Percentiles rank a stretch among this genome's conserved stretches.
Evolutionary conservation across 2,888 invertebrate species (phyloP).

Genomic region (Drymonia ruficornis): DNA sequence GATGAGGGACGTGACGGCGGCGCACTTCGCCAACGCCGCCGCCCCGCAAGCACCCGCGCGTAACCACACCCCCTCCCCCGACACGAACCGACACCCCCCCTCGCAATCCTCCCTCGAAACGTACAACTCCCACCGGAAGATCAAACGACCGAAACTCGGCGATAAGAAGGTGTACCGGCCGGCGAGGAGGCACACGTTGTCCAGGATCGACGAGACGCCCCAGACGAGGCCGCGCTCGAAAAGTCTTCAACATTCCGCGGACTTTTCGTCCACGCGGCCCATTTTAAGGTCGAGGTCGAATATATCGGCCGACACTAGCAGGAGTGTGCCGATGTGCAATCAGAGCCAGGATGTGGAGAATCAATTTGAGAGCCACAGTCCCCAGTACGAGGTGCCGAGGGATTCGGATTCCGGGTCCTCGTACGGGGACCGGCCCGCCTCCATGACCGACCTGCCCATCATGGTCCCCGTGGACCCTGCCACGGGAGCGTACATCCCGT

Average conservation of each 20-base stretch:
- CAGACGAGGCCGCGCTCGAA: slow-evolving; percentile 55
- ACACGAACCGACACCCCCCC: slow-evolving; percentile 34
- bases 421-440: slow-evolving; percentile 60
- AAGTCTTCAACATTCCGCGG: slow-evolving; percentile 67
- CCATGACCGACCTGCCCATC: slow-evolving; percentile 73
- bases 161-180: slow-evolving; percentile 73
- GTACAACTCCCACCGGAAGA: slow-evolving; percentile 75
- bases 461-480: slow-evolving; percentile 68
- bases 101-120: slow-evolving; percentile 60
- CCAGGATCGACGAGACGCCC: slow-evolving; percentile 75
- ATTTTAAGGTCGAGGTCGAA: slow-evolving; percentile 71
- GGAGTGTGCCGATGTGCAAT: slow-evolving; percentile 77
- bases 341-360: slow-evolving; percentile 66
- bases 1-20: slow-evolving; percentile 81
- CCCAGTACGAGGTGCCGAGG: slow-evolving; percentile 74
- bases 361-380: slow-evolving; percentile 62
- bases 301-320: slow-evolving; percentile 75
- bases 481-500: slow-evolving; percentile 71
- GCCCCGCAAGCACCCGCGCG: slow-evolving; percentile 80
- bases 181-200: slow-evolving; percentile 65
- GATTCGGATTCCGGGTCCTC: slow-evolving; percentile 62
- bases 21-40: slow-evolving; percentile 73
- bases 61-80: slow-evolving; percentile 56
- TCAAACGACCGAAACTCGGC: slow-evolving; percentile 63
- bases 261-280: slow-evolving; percentile 69